These are phyloP conservation scores for Perithous albicinctus DNA, from an alignment of 2,888 invertebrate species.

Conservation along the genomic window DNA sequence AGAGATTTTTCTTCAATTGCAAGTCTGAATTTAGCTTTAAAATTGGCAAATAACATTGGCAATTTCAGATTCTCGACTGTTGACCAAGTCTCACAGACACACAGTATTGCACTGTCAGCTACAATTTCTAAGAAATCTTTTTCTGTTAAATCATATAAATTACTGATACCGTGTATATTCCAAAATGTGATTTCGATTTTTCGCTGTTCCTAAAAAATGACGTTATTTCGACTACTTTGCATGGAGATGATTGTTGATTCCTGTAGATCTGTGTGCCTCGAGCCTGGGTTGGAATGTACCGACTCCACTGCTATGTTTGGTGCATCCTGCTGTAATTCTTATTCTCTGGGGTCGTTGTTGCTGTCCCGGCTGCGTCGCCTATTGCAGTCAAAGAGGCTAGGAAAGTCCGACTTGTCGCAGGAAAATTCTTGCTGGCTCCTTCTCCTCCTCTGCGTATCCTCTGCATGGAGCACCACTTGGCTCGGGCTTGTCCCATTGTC, in stretches of 20 bases:
- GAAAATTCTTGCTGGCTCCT: background rate
- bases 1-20: conserved; percentile 19
- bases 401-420: background rate
- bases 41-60: background rate
- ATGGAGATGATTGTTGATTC: background rate
- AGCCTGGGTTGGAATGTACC: background rate
- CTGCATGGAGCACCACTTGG: background rate
- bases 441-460: background rate
- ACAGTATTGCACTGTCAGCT: conserved; percentile 1
- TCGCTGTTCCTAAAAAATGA: background rate
- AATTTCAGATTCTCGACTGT: background rate
- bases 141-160: background rate
- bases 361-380: too few species aligned
- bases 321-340: background rate
- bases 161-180: background rate
- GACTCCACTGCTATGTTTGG: background rate
- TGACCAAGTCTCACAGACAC: background rate
- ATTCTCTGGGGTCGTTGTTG: too few species aligned
- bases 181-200: background rate
- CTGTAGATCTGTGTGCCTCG: background rate
- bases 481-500: background rate
- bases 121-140: background rate
- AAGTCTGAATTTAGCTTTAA: background rate
- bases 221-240: background rate
- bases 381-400: background rate